Evolutionary conservation across 2,888 invertebrate species (phyloP), one percentile per base, ranked within the genome.

Genomic region (Oxycera nigricornis): DNA sequence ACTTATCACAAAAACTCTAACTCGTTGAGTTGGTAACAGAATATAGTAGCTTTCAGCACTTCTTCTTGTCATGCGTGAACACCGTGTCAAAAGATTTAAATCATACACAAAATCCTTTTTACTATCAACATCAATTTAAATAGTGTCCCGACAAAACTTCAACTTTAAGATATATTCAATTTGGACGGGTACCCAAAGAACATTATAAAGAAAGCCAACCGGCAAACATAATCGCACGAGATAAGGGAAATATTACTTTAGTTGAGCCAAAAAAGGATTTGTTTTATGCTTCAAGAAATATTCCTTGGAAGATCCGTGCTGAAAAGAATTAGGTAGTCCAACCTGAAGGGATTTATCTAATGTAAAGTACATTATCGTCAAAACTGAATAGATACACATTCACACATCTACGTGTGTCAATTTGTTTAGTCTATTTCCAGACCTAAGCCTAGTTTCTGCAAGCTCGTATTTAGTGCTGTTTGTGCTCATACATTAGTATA

Each of bases 231-330:
- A 30, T 61, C 17, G n/a, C 31, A n/a, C 31, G 61, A 61, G 17
- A 61, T 31, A 61, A 61, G n/a, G 31, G 20, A 20, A 26, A 61
- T 61, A 59, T 59, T 59, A 30, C 30, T 30, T 59, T 30, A 61
- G 61, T 61, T 30, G 7, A 20, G 31, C 61, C 61, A 61, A 61
- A 61, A 61, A 61, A 35, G 61, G 35, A 31, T 61, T 61, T 61
- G 28, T 61, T 61, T 61, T 61, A 31, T 61, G 61, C 61, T 61
- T n/a, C 17, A 61, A 61, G 61, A 61, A 61, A 61, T 61, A 61
- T 61, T 61, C 31, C 61, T 61, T 61, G 61, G 61, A 28, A 61
- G 31, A 17, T 31, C 61, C 24, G 31, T 24, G 24, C 17, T n/a
- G 17, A 55, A 55, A 55, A 55, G 52, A 55, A 55, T 17, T 17